A percentile compares a stretch with the other conserved stretches of the same genome.
These are phyloP conservation scores for Callipepla squamata DNA, from an alignment of 2,113 vertebrate species.

Conservation along the genomic window DNA sequence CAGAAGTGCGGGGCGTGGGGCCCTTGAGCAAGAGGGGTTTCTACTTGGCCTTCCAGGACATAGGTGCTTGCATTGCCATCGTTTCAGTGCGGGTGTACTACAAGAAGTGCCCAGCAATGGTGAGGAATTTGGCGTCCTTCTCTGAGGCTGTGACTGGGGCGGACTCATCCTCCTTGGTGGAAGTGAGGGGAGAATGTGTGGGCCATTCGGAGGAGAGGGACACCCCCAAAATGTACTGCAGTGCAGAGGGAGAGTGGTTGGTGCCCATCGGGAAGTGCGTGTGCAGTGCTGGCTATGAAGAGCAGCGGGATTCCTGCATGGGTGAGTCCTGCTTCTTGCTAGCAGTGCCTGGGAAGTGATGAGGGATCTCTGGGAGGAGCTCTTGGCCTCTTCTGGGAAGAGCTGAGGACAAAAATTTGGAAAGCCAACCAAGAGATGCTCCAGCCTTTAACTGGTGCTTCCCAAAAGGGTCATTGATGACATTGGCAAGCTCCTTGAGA, in stretches of 20 bases:
- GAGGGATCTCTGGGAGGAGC: neutral
- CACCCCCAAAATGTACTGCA: conserved; percentile 99
- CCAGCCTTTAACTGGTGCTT: neutral
- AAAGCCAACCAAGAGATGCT: neutral
- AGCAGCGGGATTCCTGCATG: conserved; percentile 87
- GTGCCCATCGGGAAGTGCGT: conserved; percentile 96
- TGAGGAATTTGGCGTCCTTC: conserved; percentile 92
- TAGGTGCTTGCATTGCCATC: conserved; percentile 93
- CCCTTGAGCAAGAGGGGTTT: conserved; percentile 90
- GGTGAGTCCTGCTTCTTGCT: conserved; percentile 79
- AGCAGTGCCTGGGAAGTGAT: neutral
- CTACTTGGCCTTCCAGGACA: conserved; percentile 98
- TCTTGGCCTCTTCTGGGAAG: neutral
- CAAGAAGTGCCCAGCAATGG: conserved; percentile 91
- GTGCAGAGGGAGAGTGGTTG: conserved; percentile 96
- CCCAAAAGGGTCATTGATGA: neutral
- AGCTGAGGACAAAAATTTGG: neutral
- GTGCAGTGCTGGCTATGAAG: conserved; percentile 93
- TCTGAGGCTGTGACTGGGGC: conserved; percentile 93
- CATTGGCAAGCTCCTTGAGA: neutral
- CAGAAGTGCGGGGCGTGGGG: conserved; percentile 91
- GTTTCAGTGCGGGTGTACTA: conserved; percentile 94
- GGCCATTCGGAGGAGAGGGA: conserved; percentile 93
- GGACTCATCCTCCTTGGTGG: conserved; percentile 94
- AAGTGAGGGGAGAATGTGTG: conserved; percentile 93